Base-by-base conservation (phyloP, 2,113 vertebrate species). In the Rhegmatorhina hoffmannsi region DNA sequence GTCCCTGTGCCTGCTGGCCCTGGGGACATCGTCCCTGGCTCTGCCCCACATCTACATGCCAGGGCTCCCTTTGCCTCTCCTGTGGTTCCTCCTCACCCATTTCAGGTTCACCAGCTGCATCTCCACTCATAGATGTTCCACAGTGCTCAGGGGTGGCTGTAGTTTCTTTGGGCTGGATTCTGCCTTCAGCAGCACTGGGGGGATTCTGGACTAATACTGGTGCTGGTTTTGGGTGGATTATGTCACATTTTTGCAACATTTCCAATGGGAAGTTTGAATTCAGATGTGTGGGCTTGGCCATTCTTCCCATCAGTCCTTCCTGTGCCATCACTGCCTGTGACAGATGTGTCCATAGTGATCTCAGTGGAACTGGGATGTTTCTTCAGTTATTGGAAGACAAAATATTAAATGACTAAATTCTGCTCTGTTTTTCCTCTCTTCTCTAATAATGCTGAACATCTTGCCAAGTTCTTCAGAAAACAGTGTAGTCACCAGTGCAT, bases 381-480 rank as follows among this genome's bases (percentile, higher is more conserved):
- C 53, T 43, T 60, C 56, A 74, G 33, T 56, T 90, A 29, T 25
- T 46, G 69, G 70, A 88, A 77, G 49, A 43, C 2, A 31, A 23
- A 18, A 4, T 46, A 69, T 67, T 38, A 70, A 73, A 82, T 77
- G 29, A 55, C 62, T 82, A 18, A 84, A 72, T 58, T 82, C 68
- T 75, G 20, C 26, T 44, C 47, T 55, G 47, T 50, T 78, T 87
- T 62, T 49, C 36, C 47, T 58, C 53, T 83, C 78, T 36, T 74
- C 56, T 79, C 31, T 64, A 47, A 60, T 72, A 84, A 52, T 47
- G 72, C 43, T 88, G 72, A 38, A 16, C 34, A 12, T 73, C 55
- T 63, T 77, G 80, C 84, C 92, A 84, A 75, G 66, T 24, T 74
- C 60, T 91, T 90, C 13, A 82, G 84, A 74, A 74, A 93, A 46